These are phyloP conservation scores for Tribolium castaneum DNA, from an alignment of 1,140 invertebrate species.

Conservation along the genomic window DNA sequence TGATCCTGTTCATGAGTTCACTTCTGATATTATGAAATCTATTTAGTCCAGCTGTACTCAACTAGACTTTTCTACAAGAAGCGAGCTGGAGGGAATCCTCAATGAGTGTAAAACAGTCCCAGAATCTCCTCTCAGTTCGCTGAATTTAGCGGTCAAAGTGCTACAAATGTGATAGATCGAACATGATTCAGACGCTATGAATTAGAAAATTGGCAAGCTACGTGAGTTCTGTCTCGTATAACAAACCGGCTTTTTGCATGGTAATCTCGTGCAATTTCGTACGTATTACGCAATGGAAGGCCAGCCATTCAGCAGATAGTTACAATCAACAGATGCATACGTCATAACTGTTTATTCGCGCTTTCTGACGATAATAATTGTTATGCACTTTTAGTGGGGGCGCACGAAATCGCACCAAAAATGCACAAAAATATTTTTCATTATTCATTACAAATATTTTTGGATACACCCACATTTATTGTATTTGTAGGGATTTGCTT, in stretches of 20 bases:
- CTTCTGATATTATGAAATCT: background rate
- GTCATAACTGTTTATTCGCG: conserved; percentile 19
- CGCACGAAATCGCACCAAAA: too few species aligned
- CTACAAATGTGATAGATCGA: conserved; percentile 5
- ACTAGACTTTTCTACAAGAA: background rate
- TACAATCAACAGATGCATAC: background rate
- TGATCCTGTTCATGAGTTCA: background rate
- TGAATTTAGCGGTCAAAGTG: background rate
- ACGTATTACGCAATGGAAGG: conserved; percentile 9
- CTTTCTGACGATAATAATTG: conserved; percentile 13
- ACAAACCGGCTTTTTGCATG: conserved; percentile 12
- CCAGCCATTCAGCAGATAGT: conserved; percentile 17
- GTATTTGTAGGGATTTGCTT: too few species aligned
- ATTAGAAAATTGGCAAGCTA: conserved; percentile 43
- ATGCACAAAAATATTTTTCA: too few species aligned
- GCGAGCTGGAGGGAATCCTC: background rate
- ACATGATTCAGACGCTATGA: conserved; percentile 31
- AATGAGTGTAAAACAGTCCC: background rate
- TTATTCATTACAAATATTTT: too few species aligned
- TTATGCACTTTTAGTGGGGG: background rate
- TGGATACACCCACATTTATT: too few species aligned
- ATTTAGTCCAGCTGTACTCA: background rate
- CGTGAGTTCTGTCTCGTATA: conserved; percentile 35
- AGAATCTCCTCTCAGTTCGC: background rate
- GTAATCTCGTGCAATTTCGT: conserved; percentile 18